Evolutionary conservation across 1,140 invertebrate genomes (phyloP).

Genomic region (Conus ventricosus): DNA sequence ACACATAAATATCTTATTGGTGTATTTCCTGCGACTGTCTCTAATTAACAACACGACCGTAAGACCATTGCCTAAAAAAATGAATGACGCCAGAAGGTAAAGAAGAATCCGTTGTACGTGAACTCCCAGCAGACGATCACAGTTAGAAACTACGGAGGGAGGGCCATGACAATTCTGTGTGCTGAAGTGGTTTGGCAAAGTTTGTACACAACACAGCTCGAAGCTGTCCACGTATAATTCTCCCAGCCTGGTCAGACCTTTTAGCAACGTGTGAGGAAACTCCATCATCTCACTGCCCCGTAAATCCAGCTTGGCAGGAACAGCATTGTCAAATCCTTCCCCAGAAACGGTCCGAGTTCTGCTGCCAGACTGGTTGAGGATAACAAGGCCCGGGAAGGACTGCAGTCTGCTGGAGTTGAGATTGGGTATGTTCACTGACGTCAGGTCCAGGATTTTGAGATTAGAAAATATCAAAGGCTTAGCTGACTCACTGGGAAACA

Average conservation of each 20-base stretch:
- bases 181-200: not conserved
- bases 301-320: not conserved
- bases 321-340: not conserved
- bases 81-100: not conserved
- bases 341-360: not conserved
- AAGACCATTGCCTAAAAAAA: not conserved
- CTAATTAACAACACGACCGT: not conserved
- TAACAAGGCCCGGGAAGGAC: not conserved
- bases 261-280: not conserved
- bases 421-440: not conserved
- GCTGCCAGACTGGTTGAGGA: not conserved
- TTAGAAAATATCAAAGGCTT: not conserved
- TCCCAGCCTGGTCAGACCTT: not conserved
- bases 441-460: not conserved
- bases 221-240: not conserved
- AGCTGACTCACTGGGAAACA: slow-evolving; percentile 29
- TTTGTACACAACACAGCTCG: slow-evolving; percentile 45
- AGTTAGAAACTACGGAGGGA: slow-evolving; percentile 46
- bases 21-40: too few species aligned
- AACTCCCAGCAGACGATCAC: slow-evolving; percentile 44
- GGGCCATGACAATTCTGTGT: slow-evolving; percentile 42
- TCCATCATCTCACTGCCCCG: not conserved
- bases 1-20: not conserved
- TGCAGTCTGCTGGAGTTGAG: not conserved
- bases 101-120: not conserved